Conservation (phyloP, 2,113 vertebrate species). For the Tragelaphus scriptus region DNA sequence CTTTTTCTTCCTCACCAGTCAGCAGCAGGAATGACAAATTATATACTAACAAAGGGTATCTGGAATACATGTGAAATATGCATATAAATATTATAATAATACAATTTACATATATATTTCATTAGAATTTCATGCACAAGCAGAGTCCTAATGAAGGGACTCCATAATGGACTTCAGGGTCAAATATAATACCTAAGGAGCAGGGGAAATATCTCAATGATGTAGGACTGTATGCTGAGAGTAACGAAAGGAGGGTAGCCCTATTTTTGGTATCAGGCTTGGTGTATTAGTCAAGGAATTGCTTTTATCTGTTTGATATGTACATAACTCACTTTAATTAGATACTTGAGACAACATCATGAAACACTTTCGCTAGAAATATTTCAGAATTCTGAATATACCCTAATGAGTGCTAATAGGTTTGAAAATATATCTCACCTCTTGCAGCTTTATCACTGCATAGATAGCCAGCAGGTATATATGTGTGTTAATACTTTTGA, state of each 20-base stretch:
- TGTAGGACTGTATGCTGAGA: neutral
- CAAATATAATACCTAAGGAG: neutral
- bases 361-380: neutral
- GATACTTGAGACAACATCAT: neutral
- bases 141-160: neutral
- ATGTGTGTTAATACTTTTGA: neutral
- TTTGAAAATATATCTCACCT: neutral
- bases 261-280: neutral
- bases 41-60: neutral
- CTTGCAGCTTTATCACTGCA: neutral
- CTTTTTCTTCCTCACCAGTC: neutral
- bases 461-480: neutral
- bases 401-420: neutral
- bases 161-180: neutral
- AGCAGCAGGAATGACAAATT: neutral
- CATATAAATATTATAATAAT: neutral
- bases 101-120: neutral
- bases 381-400: neutral
- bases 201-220: neutral
- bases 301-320: neutral
- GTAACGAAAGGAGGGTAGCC: neutral
- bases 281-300: neutral
- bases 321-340: neutral
- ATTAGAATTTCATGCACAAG: neutral
- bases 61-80: neutral